Evolutionary conservation across 2,888 invertebrate species (phyloP).

Genomic region (Phaonia tiefii): DNA sequence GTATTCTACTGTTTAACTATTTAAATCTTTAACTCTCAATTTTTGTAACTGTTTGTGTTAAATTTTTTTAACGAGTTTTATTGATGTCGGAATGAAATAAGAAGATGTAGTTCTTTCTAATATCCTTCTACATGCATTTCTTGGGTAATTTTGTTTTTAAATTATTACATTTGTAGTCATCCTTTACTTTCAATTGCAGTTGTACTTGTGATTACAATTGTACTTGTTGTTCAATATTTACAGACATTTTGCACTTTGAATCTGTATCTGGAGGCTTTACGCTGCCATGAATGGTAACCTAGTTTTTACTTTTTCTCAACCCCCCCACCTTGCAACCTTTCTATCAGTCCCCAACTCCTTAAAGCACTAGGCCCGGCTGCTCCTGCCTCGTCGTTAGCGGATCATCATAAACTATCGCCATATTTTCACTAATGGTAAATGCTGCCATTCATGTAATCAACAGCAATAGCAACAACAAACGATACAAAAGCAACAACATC

Average conservation of each 20-base stretch:
- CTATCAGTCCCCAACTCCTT: background rate
- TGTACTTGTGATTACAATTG: background rate
- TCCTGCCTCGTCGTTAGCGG: background rate
- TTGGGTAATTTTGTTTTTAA: background rate
- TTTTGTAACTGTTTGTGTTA: too few relatives aligned
- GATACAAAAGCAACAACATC: conserved; percentile 30
- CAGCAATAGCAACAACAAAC: conserved; percentile 41
- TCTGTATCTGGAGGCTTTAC: conserved; percentile 56
- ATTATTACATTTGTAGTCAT: conserved; percentile 40
- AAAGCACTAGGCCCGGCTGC: background rate
- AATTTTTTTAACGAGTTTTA: too few relatives aligned
- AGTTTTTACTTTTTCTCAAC: conserved; percentile 43
- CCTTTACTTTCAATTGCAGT: conserved; percentile 60
- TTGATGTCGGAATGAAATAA: too few relatives aligned
- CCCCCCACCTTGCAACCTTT: background rate
- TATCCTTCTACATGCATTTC: background rate
- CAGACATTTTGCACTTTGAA: conserved; percentile 63
- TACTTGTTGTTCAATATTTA: conserved; percentile 49
- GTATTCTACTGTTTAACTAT: too few relatives aligned
- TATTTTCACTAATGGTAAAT: conserved; percentile 29
- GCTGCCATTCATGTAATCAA: conserved; percentile 33
- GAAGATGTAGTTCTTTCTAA: too few relatives aligned
- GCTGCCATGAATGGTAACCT: conserved; percentile 49
- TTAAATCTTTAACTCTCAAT: too few relatives aligned
- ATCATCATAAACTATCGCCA: conserved; percentile 18